Evolutionary conservation across 2,888 invertebrate genomes (phyloP).

Genomic region (Leptopilina syphax): DNA sequence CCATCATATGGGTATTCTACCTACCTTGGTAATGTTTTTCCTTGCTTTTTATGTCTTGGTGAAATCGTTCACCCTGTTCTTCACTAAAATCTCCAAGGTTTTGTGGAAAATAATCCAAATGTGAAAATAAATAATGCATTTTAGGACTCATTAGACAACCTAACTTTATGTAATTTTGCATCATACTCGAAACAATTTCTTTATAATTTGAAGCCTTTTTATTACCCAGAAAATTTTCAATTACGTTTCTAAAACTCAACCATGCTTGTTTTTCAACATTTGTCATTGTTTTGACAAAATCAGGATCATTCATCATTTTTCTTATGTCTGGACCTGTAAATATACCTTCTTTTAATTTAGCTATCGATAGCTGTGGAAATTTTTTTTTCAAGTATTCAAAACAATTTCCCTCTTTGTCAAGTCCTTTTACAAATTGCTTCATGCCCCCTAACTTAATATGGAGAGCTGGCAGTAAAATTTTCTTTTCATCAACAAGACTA

Average conservation of each 20-base stretch:
- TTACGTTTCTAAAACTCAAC: conserved; percentile 45
- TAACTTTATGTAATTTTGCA: conserved; percentile 50
- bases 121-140: conserved; percentile 66
- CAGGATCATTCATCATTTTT: conserved; percentile 38
- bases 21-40: conserved; percentile 67
- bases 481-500: too few species aligned
- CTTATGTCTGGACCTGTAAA: too few species aligned
- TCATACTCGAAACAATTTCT: conserved; percentile 56
- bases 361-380: neutral
- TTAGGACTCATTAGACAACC: conserved; percentile 64
- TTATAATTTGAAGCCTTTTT: conserved; percentile 52
- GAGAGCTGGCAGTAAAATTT: too few species aligned
- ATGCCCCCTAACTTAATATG: too few species aligned
- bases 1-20: conserved; percentile 33
- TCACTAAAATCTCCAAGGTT: conserved; percentile 67
- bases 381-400: neutral
- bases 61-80: conserved; percentile 69
- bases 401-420: neutral
- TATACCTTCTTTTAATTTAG: neutral
- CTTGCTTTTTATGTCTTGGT: conserved; percentile 67
- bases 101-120: conserved; percentile 66
- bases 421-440: too few species aligned
- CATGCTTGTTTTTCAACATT: conserved; percentile 52
- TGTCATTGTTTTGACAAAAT: conserved; percentile 52
- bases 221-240: conserved; percentile 55